Conservation (phyloP, 2,888 invertebrate species). For the Litoditis marina region DNA sequence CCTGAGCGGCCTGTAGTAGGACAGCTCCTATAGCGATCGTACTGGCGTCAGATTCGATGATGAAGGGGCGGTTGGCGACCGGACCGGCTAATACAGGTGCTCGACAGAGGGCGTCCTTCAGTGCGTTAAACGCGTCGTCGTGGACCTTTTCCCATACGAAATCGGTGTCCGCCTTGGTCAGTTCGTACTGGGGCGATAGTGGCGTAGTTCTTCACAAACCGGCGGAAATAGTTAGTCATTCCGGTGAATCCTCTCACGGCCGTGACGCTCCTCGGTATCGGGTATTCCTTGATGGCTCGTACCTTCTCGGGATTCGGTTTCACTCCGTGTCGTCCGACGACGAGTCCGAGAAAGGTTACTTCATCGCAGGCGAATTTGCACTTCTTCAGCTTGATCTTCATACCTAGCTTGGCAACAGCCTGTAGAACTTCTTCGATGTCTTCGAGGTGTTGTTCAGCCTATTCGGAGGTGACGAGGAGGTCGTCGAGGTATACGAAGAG, state of each 20-base stretch:
- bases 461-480: constrained; percentile 17
- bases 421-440: constrained; percentile 32
- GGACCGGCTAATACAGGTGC: constrained; percentile 22
- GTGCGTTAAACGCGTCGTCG: constrained; percentile 17
- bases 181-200: constrained; percentile 20
- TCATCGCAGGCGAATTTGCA: constrained; percentile 27
- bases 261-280: constrained; percentile 16
- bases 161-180: constrained; percentile 19
- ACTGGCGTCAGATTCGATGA: constrained; percentile 26
- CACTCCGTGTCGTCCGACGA: constrained; percentile 32
- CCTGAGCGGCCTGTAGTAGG: no score
- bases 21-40: constrained; percentile 23
- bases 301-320: constrained; percentile 28
- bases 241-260: constrained; percentile 30
- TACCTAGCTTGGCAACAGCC: constrained; percentile 16
- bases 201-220: constrained; percentile 32
- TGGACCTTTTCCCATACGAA: constrained; percentile 18
- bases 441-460: constrained; percentile 25
- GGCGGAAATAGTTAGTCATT: constrained; percentile 27
- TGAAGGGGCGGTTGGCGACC: constrained; percentile 5
- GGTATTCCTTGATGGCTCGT: constrained; percentile 18
- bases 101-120: constrained; percentile 18
- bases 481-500: constrained; percentile 38
- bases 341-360: constrained; percentile 34
- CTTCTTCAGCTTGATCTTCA: constrained; percentile 30